Conservation (phyloP, 2,888 invertebrate genomes). For the Sphaerophoria rueppellii region DNA sequence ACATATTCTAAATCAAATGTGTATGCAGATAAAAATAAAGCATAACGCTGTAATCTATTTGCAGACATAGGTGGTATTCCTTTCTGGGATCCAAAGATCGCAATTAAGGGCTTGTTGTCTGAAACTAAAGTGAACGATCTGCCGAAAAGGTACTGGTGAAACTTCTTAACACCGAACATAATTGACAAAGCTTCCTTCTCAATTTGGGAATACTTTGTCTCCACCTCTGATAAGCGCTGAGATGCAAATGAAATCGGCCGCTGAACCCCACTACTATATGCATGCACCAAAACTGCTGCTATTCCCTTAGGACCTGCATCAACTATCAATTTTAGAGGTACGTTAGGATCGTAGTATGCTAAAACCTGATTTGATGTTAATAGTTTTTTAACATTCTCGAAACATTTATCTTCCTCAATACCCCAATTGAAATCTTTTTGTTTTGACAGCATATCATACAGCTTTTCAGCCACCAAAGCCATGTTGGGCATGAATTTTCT, state of each 20-base stretch:
- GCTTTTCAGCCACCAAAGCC: constrained; percentile 74
- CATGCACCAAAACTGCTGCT: background rate
- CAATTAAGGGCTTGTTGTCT: constrained; percentile 77
- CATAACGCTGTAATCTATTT: constrained; percentile 60
- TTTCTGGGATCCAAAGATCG: constrained; percentile 66
- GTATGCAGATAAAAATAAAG: constrained; percentile 61
- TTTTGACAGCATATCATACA: constrained; percentile 75
- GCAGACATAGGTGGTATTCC: constrained; percentile 76
- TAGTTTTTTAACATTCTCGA: too few relatives aligned
- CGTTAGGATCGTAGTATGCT: too few relatives aligned
- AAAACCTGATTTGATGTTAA: too few relatives aligned
- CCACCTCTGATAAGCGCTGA: too few relatives aligned
- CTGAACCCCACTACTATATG: too few relatives aligned
- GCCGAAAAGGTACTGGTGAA: constrained; percentile 79
- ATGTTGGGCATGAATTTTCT: constrained; percentile 77
- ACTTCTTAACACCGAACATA: constrained; percentile 77
- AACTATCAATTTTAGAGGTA: background rate
- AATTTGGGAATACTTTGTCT: background rate
- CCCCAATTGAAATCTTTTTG: constrained; percentile 74
- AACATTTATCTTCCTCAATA: constrained; percentile 2
- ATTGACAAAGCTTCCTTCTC: constrained; percentile 75
- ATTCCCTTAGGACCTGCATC: background rate
- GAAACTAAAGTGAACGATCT: constrained; percentile 78
- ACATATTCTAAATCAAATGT: constrained; percentile 65
- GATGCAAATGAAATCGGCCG: too few relatives aligned